Conservation (phyloP, 2,888 invertebrate species). For the Synanthedon andrenaeformis region DNA sequence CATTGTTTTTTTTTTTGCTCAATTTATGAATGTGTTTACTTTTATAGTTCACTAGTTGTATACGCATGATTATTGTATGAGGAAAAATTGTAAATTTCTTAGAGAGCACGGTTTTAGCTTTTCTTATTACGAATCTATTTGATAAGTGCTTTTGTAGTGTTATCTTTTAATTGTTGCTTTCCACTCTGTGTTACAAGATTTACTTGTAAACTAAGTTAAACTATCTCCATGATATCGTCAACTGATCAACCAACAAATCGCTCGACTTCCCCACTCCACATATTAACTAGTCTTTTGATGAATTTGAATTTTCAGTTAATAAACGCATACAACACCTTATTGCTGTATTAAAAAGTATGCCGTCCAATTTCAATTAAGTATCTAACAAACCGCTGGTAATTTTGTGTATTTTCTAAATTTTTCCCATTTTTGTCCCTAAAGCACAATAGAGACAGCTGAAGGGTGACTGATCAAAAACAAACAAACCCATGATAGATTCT, state of each 20-base stretch:
- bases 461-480: too few relatives aligned
- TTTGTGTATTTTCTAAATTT: too few relatives aligned
- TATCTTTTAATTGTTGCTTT: slow-evolving; percentile 4
- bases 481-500: too few relatives aligned
- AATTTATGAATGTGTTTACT: slow-evolving; percentile 32
- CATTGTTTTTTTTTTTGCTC: slow-evolving; percentile 4
- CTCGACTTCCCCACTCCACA: neutral
- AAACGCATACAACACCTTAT: too few relatives aligned
- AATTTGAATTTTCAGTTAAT: too few relatives aligned
- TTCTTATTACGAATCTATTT: slow-evolving; percentile 44
- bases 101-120: slow-evolving; percentile 66
- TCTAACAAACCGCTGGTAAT: neutral
- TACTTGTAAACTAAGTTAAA: too few relatives aligned
- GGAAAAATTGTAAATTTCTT: slow-evolving; percentile 41
- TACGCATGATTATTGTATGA: slow-evolving; percentile 27
- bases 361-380: slow-evolving; percentile 46
- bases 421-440: too few relatives aligned
- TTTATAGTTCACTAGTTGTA: slow-evolving; percentile 43
- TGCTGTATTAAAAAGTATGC: slow-evolving; percentile 32
- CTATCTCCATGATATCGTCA: too few relatives aligned
- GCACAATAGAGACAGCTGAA: too few relatives aligned
- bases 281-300: too few relatives aligned
- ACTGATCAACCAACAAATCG: neutral
- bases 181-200: too few relatives aligned
- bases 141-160: slow-evolving; percentile 29